Base-by-base conservation (phyloP, 2,888 invertebrate genomes). In the Exocentrus adspersus region DNA sequence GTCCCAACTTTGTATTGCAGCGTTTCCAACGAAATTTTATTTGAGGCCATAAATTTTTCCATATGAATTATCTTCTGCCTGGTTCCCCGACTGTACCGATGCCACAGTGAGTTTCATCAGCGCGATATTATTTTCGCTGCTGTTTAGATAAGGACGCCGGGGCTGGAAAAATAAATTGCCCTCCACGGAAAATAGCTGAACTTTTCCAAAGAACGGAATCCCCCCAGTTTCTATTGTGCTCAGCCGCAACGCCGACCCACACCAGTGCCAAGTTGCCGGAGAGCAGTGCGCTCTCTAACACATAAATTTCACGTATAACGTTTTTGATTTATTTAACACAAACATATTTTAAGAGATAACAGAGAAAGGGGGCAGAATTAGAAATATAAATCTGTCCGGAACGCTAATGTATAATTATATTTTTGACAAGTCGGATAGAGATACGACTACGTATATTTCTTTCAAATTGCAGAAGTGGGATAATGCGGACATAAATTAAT, bases 151-250 rank as follows among this genome's bases (percentile, higher is more conserved):
- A 83, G 82, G 77, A 75, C 70, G 78, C 77, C 79, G 79, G 80
- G 81, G 81, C 79, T 80, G 82, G 82, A 83, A 83, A 83, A 83
- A 83, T 83, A 83, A 83, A 83, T 83, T 82, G 82, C 82, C 81
- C 82, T 81, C 82, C 76, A 75, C 79, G 82, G 83, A 81, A 83
- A 83, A 83, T 82, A 82, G 81, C 81, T 80, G 77, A 81, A 82
- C 79, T 82, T 82, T 81, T 79, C 80, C 81, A 79, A 80, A 81
- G 81, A 80, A 81, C 79, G 78, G 78, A 78, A 78, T 78, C 80
- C 76, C 77, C 75, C n/a, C n/a, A n/a, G 77, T 76, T 76, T 75
- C 79, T 77, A 79, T 79, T 80, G 80, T 80, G 76, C 75, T 72
- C 73, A 66, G 46, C 60, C 64, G 54, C 65, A 63, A 62, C 63